These are phyloP conservation scores for Paratrypauchen microcephalus DNA, from an alignment of 2,797 vertebrate species.

Conservation along the genomic window DNA sequence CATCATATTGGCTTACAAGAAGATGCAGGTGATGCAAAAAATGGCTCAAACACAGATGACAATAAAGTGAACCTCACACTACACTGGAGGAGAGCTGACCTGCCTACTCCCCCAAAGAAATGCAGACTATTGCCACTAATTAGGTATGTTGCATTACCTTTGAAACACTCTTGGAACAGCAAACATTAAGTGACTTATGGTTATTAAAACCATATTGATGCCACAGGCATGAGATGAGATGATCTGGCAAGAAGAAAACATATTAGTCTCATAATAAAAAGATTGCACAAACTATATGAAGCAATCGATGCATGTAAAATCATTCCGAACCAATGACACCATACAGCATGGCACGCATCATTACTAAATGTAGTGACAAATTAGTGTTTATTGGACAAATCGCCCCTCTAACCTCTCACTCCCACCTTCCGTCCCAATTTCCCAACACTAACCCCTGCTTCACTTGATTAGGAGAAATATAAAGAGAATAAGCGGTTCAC, in stretches of 20 bases:
- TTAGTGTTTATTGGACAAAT: constrained; percentile 60
- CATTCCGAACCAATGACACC: constrained; percentile 58
- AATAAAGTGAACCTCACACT: too few relatives aligned
- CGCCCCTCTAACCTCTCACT: constrained; percentile 30
- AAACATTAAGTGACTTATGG: constrained; percentile 24
- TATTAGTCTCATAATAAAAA: constrained; percentile 37
- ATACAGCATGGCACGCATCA: constrained; percentile 49
- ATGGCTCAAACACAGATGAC: too few relatives aligned
- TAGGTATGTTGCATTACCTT: too few relatives aligned
- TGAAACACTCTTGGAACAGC: constrained; percentile 12
- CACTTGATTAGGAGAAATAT: constrained; percentile 67
- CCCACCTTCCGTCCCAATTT: constrained; percentile 10
- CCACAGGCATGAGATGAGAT: constrained; percentile 40
- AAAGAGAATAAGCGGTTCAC: constrained; percentile 53
- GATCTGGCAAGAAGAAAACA: constrained; percentile 23
- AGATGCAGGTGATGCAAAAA: too few relatives aligned
- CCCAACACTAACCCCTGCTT: constrained; percentile 43
- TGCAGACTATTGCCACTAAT: too few relatives aligned
- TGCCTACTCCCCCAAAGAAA: too few relatives aligned
- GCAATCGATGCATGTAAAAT: constrained; percentile 45
- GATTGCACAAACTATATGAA: constrained; percentile 17
- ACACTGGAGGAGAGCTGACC: too few relatives aligned
- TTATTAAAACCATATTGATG: constrained; percentile 20
- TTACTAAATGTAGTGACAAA: constrained; percentile 68
- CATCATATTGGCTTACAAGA: too few relatives aligned